Evolutionary conservation across 2,888 invertebrate species (phyloP).

Genomic region (Teleogryllus oceanicus): DNA sequence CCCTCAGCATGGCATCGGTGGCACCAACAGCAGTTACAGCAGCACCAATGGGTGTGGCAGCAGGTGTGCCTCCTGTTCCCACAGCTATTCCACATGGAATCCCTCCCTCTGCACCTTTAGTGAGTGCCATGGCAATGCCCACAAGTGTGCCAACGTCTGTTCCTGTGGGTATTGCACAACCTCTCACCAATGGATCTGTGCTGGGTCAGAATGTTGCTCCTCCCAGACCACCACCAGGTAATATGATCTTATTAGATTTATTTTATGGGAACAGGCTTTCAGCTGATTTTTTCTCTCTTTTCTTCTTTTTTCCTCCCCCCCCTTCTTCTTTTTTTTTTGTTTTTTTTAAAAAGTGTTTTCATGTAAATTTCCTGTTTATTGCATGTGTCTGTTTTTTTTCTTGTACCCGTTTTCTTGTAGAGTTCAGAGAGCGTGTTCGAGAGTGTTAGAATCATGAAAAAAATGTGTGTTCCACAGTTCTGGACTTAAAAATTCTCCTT

Average conservation of each 20-base stretch:
- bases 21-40: conserved; percentile 41
- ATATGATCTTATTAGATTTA: background rate
- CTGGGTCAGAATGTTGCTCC: conserved; percentile 28
- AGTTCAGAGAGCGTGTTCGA: no score
- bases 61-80: conserved; percentile 47
- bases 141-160: conserved; percentile 12
- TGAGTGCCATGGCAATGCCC: conserved; percentile 37
- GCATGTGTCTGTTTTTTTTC: no score
- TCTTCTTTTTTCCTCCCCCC: no score
- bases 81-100: conserved; percentile 32
- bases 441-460: no score
- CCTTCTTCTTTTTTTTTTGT: background rate
- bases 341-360: no score
- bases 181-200: conserved; percentile 29
- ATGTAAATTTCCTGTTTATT: no score
- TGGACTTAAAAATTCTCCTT: no score
- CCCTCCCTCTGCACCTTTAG: conserved; percentile 26
- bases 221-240: conserved; percentile 34
- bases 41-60: conserved; percentile 37
- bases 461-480: no score
- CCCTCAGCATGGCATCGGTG: conserved; percentile 48
- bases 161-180: conserved; percentile 25
- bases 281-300: background rate
- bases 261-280: no score
- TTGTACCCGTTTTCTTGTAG: no score